Percentiles rank a stretch among this genome's conserved stretches.
Conservation (phyloP, 2,797 vertebrate genomes). For the Botia almorhae region DNA sequence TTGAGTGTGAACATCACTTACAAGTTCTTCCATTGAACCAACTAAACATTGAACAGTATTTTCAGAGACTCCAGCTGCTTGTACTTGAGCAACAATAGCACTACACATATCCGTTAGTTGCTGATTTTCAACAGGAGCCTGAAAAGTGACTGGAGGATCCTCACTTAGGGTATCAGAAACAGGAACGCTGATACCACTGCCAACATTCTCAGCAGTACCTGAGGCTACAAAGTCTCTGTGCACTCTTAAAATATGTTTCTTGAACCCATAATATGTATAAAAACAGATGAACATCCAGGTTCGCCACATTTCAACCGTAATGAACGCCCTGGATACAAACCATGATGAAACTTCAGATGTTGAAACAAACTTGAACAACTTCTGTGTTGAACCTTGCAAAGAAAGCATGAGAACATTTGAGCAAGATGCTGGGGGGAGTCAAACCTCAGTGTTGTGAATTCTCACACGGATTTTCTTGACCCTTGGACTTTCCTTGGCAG, state of each 20-base stretch:
- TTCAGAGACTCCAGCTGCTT: conserved; percentile 50
- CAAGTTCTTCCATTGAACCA: conserved; percentile 58
- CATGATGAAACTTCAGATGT: conserved; percentile 53
- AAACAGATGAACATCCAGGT: conserved; percentile 48
- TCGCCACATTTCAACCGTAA: conserved; percentile 48
- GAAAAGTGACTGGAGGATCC: too few relatives aligned
- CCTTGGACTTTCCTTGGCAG: background rate
- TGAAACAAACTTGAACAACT: conserved; percentile 42
- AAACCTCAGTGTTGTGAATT: background rate
- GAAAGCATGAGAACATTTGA: too few relatives aligned
- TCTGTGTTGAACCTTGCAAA: conserved; percentile 43
- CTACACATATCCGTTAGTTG: conserved; percentile 43
- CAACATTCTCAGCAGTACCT: background rate
- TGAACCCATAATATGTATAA: conserved; percentile 43
- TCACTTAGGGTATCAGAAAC: background rate
- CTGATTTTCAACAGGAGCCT: too few relatives aligned
- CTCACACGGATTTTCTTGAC: background rate
- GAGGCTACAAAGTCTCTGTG: background rate
- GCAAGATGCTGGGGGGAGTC: too few relatives aligned
- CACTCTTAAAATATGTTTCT: conserved; percentile 8
- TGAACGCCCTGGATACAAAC: conserved; percentile 45
- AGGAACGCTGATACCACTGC: background rate
- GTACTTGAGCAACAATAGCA: conserved; percentile 42
- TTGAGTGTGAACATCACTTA: conserved; percentile 51
- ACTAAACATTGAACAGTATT: conserved; percentile 58